Percentiles rank a stretch among this genome's conserved stretches.
phyloP scores from a whole-genome alignment of 2,888 invertebrate genomes.

The Rhyacophila evoluta region DNA sequence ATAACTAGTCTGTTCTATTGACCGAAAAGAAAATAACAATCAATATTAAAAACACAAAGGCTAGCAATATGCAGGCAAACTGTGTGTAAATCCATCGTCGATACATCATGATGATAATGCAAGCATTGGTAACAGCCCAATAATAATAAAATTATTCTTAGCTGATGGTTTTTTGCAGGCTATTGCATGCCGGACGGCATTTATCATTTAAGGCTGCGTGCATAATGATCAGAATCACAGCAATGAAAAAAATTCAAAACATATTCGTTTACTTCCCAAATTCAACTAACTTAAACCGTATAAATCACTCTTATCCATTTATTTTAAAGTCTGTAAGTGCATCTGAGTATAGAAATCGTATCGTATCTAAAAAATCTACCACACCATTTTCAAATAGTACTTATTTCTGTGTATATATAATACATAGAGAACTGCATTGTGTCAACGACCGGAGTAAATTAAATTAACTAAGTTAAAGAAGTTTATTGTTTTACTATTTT shows the following conservation, averaged over 20 bases:
- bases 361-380: too few species aligned
- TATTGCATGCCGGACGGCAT: not conserved
- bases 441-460: too few species aligned
- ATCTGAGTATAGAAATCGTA: too few species aligned
- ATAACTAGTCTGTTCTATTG: not conserved
- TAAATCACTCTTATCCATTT: not conserved
- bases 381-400: too few species aligned
- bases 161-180: constrained; percentile 25
- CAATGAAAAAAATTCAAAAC: constrained; percentile 35
- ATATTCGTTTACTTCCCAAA: constrained; percentile 47
- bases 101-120: constrained; percentile 43
- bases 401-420: too few species aligned
- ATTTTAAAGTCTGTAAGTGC: not conserved
- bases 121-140: constrained; percentile 40
- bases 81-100: not conserved
- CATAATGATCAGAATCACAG: constrained; percentile 42
- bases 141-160: constrained; percentile 11
- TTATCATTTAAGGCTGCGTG: not conserved
- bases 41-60: not conserved
- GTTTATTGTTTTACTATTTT: too few species aligned
- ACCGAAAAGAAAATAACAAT: not conserved
- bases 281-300: not conserved
- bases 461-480: too few species aligned
- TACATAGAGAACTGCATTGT: too few species aligned
- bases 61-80: too few species aligned